Base-by-base conservation (phyloP, 2,888 invertebrate species). In the Catonia carolina region DNA sequence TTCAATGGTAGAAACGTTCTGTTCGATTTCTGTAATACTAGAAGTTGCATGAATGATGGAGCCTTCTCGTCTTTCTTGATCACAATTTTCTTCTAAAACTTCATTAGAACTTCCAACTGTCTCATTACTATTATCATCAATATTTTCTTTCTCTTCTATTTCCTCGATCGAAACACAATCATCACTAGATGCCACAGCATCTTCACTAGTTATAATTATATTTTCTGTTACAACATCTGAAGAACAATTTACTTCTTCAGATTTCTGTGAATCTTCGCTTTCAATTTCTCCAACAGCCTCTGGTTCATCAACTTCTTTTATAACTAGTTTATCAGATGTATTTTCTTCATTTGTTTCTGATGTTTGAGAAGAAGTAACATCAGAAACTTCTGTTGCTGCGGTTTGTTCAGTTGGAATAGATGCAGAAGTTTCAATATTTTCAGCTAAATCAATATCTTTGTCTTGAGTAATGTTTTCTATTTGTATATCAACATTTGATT, bases 1-100 rank as follows among this genome's bases (percentile, higher is more conserved):
- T 58, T 68, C 64, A 59, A 68, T 63, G 63, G 69, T 69, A 22
- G 67, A 61, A 33, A 22, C 53, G 49, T 48, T 54, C 55, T 59
- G 59, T 2, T 60, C 27, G 23, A 39, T 45, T 15, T 31, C 14
- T n/a, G 41, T 22, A 52, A 36, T 42, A 52, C 53, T 50, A n/a
- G 55, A 45, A 42, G 54, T 45, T 41, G 56, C 50, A 39, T 56
- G 58, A 54, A 59, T 61, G 23, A 64, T 56, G 47, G 59, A 59
- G 23, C 56, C 61, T 55, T 61, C 61, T 49, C 57, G 15, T 48
- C 59, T 53, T 58, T 61, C 60, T 31, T 55, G 56, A 22, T 60
- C 54, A 51, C 35, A 53, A 37, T 36, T 39, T 62, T 61, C 62
- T 64, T 66, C 53, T 66, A 65, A 15, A 14, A 51, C 59, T 60